A percentile compares a stretch with the other conserved stretches of the same genome.
Conservation (phyloP, 2,113 vertebrate genomes). For the Rhinichthys klamathensis region DNA sequence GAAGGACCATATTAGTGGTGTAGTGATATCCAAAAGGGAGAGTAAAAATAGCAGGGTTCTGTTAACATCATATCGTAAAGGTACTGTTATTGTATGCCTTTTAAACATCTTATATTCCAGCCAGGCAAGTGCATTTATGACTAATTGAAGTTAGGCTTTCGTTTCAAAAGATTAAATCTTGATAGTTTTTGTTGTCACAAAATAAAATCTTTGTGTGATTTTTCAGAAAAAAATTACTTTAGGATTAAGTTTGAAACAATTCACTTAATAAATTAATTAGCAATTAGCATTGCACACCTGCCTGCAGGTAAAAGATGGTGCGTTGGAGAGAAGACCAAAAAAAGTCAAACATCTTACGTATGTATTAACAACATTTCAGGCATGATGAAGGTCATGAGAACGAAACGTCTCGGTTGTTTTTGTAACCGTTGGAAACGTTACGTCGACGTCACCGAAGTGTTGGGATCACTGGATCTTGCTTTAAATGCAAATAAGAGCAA, state of each 20-base stretch:
- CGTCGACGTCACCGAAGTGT: too few relatives aligned
- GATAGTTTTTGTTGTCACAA: not conserved
- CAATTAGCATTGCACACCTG: too few relatives aligned
- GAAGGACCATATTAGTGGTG: slow-evolving; percentile 63
- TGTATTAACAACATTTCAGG: too few relatives aligned
- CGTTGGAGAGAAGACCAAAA: too few relatives aligned
- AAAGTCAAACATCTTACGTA: too few relatives aligned
- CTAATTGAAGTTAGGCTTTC: not conserved
- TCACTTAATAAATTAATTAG: too few relatives aligned
- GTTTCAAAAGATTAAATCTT: not conserved
- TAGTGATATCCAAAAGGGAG: slow-evolving; percentile 50
- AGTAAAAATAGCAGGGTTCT: slow-evolving; percentile 46
- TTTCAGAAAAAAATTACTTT: not conserved
- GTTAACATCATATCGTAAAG: slow-evolving; percentile 33
- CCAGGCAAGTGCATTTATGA: not conserved
- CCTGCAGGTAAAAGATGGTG: too few relatives aligned
- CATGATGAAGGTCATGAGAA: too few relatives aligned
- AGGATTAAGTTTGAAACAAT: not conserved
- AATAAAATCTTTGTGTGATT: not conserved
- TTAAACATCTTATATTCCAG: slow-evolving; percentile 53
- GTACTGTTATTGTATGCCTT: slow-evolving; percentile 45
- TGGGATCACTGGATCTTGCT: too few relatives aligned
- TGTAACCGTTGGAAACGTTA: too few relatives aligned
- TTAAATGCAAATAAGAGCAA: too few relatives aligned
- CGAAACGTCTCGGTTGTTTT: too few relatives aligned